Evolutionary conservation across 2,888 invertebrate species (phyloP).

Genomic region (Diarsia dahlii): DNA sequence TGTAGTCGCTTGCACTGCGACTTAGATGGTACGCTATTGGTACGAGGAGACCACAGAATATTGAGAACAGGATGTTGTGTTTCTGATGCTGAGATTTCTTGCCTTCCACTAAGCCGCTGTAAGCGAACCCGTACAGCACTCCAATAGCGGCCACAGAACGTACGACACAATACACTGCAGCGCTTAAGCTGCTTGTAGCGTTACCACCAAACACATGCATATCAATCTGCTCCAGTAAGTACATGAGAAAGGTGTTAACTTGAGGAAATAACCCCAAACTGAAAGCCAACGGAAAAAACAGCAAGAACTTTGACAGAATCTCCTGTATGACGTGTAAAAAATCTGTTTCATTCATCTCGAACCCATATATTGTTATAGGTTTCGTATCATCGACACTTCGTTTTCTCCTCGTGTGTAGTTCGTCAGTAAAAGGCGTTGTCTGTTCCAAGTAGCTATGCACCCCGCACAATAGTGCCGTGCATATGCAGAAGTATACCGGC

Average conservation of each 20-base stretch:
- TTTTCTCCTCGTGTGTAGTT: slow-evolving; percentile 74
- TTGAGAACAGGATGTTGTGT: slow-evolving; percentile 95
- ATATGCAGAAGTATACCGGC: slow-evolving; percentile 97
- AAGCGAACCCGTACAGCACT: slow-evolving; percentile 96
- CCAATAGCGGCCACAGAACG: slow-evolving; percentile 95
- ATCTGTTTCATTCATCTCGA: slow-evolving; percentile 88
- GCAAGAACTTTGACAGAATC: slow-evolving; percentile 94
- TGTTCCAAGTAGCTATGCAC: slow-evolving; percentile 85
- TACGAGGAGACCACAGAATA: slow-evolving; percentile 97
- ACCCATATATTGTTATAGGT: slow-evolving; percentile 86
- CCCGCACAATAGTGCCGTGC: slow-evolving; percentile 91
- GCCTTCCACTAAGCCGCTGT: slow-evolving; percentile 95
- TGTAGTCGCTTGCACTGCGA: slow-evolving; percentile 97
- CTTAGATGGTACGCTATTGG: slow-evolving; percentile 98
- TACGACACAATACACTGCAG: slow-evolving; percentile 95
- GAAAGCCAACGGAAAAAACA: slow-evolving; percentile 98
- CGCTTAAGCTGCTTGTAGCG: slow-evolving; percentile 95
- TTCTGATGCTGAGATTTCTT: slow-evolving; percentile 95
- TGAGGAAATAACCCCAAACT: slow-evolving; percentile 99
- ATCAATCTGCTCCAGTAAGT: slow-evolving; percentile 98
- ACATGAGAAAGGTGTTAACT: slow-evolving; percentile 99
- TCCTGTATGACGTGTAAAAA: slow-evolving; percentile 93
- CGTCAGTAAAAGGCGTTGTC: slow-evolving; percentile 68
- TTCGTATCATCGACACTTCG: slow-evolving; percentile 77
- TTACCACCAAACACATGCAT: slow-evolving; percentile 97